These are phyloP conservation scores for Mastomys natalensis DNA, from an alignment of 2,113 vertebrate species.

Conservation along the genomic window DNA sequence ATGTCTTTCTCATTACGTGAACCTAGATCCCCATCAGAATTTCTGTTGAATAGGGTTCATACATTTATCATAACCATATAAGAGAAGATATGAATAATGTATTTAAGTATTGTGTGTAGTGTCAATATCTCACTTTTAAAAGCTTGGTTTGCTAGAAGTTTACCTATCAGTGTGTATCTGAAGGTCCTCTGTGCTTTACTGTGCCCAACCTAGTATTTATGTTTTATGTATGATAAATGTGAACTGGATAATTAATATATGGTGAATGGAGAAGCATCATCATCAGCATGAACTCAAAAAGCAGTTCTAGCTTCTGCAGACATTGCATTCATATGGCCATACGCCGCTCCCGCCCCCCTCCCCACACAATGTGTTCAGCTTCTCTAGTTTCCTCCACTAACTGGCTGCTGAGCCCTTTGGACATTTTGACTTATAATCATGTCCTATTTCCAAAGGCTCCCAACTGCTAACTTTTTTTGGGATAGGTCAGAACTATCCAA, in stretches of 20 bases:
- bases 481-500: background rate
- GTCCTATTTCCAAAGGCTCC: background rate
- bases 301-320: background rate
- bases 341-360: too few species aligned
- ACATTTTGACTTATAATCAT: background rate
- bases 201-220: background rate
- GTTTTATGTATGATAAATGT: background rate
- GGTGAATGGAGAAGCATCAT: background rate
- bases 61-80: too few species aligned
- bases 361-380: background rate
- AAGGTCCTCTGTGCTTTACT: background rate
- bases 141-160: background rate
- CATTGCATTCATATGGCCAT: background rate
- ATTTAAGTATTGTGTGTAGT: background rate
- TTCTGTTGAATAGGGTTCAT: background rate
- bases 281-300: background rate
- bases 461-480: background rate
- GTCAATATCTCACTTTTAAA: background rate
- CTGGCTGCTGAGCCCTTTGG: accelerated
- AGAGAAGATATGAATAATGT: background rate
- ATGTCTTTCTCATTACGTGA: background rate
- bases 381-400: background rate
- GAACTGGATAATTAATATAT: background rate
- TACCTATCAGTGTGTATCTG: background rate
- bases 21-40: background rate